phyloP scores from a whole-genome alignment of 2,888 invertebrate species.

The Amiota minor region DNA sequence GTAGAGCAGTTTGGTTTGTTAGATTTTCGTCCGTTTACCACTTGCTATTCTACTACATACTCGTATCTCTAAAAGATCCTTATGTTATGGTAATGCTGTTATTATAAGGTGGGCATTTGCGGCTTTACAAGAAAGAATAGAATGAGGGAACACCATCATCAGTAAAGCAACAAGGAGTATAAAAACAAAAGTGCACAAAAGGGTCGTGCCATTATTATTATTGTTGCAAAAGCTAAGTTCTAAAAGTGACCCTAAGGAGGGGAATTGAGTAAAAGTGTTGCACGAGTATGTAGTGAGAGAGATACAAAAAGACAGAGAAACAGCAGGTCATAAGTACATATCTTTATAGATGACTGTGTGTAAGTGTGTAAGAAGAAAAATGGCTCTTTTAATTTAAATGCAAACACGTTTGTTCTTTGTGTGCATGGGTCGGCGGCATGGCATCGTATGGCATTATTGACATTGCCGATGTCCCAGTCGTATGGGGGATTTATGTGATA shows the following conservation, averaged over 20 bases:
- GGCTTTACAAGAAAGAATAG: slow-evolving; percentile 32
- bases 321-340: neutral
- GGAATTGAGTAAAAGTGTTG: too few species aligned
- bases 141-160: slow-evolving; percentile 31
- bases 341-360: slow-evolving; percentile 4
- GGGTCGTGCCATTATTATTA: slow-evolving; percentile 22
- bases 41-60: slow-evolving; percentile 24
- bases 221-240: slow-evolving; percentile 18
- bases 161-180: neutral
- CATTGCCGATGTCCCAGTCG: neutral
- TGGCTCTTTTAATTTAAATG: slow-evolving; percentile 72
- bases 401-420: slow-evolving; percentile 68
- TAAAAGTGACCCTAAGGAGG: neutral
- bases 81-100: slow-evolving; percentile 59
- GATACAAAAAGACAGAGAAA: too few species aligned
- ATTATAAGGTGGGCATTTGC: slow-evolving; percentile 61
- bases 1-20: slow-evolving; percentile 32
- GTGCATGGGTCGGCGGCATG: slow-evolving; percentile 6
- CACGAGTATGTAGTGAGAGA: too few species aligned
- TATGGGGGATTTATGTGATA: slow-evolving; percentile 69
- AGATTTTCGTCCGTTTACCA: slow-evolving; percentile 55
- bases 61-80: slow-evolving; percentile 29
- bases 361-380: slow-evolving; percentile 57
- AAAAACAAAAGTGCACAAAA: slow-evolving; percentile 15
- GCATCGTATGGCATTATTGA: neutral